These are phyloP conservation scores for Sander lucioperca DNA, from an alignment of 2,113 vertebrate species.

Conservation along the genomic window DNA sequence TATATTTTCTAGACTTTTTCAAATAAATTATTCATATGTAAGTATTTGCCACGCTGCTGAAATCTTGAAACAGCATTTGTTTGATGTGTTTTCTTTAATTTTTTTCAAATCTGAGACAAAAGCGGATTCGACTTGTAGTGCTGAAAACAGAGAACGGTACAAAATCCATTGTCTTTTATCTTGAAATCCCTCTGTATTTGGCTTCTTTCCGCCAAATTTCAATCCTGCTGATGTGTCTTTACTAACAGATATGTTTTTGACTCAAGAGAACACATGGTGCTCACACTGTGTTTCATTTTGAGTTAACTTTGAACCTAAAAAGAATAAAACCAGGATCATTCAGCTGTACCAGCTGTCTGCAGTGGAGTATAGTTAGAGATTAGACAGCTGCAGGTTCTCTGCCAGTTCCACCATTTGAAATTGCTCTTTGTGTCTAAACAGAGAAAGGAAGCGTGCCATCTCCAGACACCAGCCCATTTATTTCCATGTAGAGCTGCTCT, in stretches of 20 bases:
- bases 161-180: conserved; percentile 38
- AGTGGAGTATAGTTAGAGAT: conserved; percentile 23
- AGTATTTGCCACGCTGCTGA: conserved; percentile 21
- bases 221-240: conserved; percentile 11
- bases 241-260: conserved; percentile 41
- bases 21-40: conserved; percentile 64
- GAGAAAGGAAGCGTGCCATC: conserved; percentile 43
- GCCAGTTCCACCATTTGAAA: conserved; percentile 49
- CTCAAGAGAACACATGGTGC: conserved; percentile 14
- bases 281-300: conserved; percentile 5
- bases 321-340: conserved; percentile 27
- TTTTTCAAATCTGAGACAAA: conserved; percentile 30
- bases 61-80: conserved; percentile 36
- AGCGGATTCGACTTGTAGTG: conserved; percentile 11
- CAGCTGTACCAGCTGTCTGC: conserved; percentile 35
- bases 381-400: conserved; percentile 36
- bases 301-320: conserved; percentile 32
- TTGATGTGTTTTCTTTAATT: conserved; percentile 28
- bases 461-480: conserved; percentile 57
- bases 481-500: conserved; percentile 57
- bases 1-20: conserved; percentile 66
- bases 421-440: conserved; percentile 58
- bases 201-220: conserved; percentile 32
- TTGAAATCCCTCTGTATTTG: conserved; percentile 23
- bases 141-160: conserved; percentile 23